Conservation (phyloP, 2,797 vertebrate species). For the Sebastes iracundus region DNA sequence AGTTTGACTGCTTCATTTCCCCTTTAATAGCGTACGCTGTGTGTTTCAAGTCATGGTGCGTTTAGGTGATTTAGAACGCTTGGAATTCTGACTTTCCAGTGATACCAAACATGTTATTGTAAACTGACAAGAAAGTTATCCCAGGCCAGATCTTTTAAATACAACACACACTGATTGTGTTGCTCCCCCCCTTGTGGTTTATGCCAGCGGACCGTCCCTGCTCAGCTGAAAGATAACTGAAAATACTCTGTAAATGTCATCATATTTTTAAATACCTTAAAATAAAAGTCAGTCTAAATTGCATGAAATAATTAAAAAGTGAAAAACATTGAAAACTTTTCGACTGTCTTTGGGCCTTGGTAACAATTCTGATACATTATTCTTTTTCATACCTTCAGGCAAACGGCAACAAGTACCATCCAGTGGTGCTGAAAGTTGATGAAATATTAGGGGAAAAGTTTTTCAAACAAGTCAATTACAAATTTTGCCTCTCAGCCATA, state of each 20-base stretch:
- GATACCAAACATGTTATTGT: neutral
- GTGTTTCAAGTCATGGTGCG: neutral
- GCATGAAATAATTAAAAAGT: neutral
- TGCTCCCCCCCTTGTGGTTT: no score
- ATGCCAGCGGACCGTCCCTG: rapidly evolving
- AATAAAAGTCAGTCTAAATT: neutral
- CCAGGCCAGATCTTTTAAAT: neutral
- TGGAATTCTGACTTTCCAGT: neutral
- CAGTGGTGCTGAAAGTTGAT: slow-evolving; percentile 6
- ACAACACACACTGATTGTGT: neutral
- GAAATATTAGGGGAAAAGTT: slow-evolving; percentile 19
- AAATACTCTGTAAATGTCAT: neutral
- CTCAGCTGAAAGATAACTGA: neutral
- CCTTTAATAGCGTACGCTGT: neutral
- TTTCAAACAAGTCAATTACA: slow-evolving; percentile 13
- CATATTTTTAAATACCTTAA: no score
- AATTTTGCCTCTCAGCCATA: slow-evolving; percentile 22
- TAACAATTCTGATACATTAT: slow-evolving; percentile 14
- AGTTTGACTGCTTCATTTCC: neutral
- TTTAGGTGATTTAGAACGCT: neutral
- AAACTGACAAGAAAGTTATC: neutral
- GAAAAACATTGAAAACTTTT: neutral
- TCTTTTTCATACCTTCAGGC: slow-evolving; percentile 6
- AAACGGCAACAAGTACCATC: neutral
- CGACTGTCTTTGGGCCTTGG: neutral